Conservation (phyloP, 2,888 invertebrate genomes). For the Zygaena filipendulae region DNA sequence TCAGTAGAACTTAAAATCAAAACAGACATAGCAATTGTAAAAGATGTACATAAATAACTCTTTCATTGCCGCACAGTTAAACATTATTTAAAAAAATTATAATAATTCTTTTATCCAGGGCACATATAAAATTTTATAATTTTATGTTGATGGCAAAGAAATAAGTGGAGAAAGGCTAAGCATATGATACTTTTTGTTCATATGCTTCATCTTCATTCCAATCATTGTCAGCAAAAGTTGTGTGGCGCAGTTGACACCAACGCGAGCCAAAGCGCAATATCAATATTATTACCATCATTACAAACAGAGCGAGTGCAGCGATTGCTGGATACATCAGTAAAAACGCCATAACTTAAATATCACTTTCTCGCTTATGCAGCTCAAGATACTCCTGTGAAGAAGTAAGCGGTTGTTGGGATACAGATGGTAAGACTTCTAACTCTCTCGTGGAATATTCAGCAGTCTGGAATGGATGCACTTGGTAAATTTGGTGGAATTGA, state of each 20-base stretch:
- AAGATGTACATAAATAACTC: too few species aligned
- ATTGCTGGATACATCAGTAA: slow-evolving; percentile 83
- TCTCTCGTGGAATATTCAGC: slow-evolving; percentile 33
- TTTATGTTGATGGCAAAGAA: too few species aligned
- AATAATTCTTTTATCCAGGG: too few species aligned
- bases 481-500: slow-evolving; percentile 36
- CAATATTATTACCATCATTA: slow-evolving; percentile 79
- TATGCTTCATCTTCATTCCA: slow-evolving; percentile 74
- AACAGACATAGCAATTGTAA: too few species aligned
- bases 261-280: slow-evolving; percentile 80
- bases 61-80: too few species aligned
- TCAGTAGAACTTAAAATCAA: too few species aligned
- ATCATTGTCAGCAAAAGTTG: slow-evolving; percentile 71
- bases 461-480: slow-evolving; percentile 32
- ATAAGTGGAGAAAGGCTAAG: too few species aligned
- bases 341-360: slow-evolving; percentile 78
- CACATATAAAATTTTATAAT: too few species aligned
- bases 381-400: slow-evolving; percentile 69
- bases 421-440: slow-evolving; percentile 33
- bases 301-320: slow-evolving; percentile 77
- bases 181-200: slow-evolving; percentile 72
- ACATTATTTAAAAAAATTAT: too few species aligned
- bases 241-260: slow-evolving; percentile 77
- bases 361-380: slow-evolving; percentile 82
- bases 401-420: slow-evolving; percentile 46